phyloP scores from a whole-genome alignment of 2,797 vertebrate genomes.

The Masticophis lateralis region DNA sequence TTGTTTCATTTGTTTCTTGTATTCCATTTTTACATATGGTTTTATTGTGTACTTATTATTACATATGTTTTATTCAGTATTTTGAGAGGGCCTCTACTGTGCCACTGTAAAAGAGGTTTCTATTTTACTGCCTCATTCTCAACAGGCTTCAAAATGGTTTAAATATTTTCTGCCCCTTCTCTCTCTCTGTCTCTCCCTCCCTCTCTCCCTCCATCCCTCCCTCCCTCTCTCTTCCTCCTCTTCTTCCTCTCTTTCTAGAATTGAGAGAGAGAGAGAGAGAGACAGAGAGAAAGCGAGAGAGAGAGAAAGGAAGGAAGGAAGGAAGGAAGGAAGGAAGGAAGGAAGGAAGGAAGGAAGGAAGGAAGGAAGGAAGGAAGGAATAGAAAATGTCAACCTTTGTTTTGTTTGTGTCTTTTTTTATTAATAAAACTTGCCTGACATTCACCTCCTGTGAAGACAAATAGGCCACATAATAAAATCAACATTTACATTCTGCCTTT shows the following conservation, averaged over 20 bases:
- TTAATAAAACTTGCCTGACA: conserved; percentile 25
- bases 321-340: no score
- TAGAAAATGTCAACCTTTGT: background rate
- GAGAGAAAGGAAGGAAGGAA: no score
- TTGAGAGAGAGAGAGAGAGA: no score
- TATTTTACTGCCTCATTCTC: background rate
- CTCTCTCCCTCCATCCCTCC: no score
- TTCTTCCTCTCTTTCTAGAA: no score
- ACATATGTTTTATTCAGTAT: background rate
- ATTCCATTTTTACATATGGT: background rate
- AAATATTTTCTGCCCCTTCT: no score
- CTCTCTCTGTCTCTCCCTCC: no score
- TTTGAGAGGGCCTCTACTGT: background rate
- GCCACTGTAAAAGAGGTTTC: background rate
- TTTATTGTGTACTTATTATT: background rate
- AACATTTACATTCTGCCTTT: conserved; percentile 29
- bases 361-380: no score
- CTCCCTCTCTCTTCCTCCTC: no score
- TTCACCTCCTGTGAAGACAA: conserved; percentile 11
- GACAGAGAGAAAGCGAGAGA: accelerated
- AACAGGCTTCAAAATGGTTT: no score
- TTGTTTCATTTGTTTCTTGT: no score
- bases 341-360: background rate
- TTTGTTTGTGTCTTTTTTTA: conserved; percentile 10
- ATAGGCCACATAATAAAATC: conserved; percentile 26